Percentiles rank a stretch among this genome's conserved stretches.
Conservation (phyloP, 2,888 invertebrate species). For the Shargacucullia verbasci region DNA sequence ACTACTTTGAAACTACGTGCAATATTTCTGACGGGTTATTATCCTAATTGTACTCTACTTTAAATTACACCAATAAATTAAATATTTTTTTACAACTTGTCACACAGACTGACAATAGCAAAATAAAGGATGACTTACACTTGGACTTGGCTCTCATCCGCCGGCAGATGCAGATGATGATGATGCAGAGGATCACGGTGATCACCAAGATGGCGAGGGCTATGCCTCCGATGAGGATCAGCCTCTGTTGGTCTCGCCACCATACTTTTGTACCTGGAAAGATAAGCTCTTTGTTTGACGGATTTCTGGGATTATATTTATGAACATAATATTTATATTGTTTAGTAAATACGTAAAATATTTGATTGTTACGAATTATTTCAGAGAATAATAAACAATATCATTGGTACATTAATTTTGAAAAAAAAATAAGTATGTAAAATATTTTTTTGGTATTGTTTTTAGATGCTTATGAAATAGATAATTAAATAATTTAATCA, state of each 20-base stretch:
- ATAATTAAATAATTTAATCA: too few species aligned
- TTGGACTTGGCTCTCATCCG: slow-evolving; percentile 94
- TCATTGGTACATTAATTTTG: too few species aligned
- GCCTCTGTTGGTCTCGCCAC: slow-evolving; percentile 95
- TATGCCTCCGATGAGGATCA: slow-evolving; percentile 91
- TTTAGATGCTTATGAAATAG: too few species aligned
- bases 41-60: neutral
- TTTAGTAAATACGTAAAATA: too few species aligned
- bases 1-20: neutral
- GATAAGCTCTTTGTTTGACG: neutral
- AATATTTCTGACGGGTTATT: neutral
- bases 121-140: slow-evolving; percentile 89
- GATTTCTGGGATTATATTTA: neutral
- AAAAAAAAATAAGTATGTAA: too few species aligned
- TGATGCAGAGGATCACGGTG: slow-evolving; percentile 94
- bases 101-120: slow-evolving; percentile 26
- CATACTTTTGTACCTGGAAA: slow-evolving; percentile 92
- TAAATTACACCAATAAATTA: neutral
- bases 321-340: too few species aligned
- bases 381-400: too few species aligned
- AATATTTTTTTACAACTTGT: slow-evolving; percentile 16
- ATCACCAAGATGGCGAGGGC: slow-evolving; percentile 86
- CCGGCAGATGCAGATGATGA: slow-evolving; percentile 95
- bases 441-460: too few species aligned
- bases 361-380: too few species aligned